Evolutionary conservation across 2,888 invertebrate genomes (phyloP).

Genomic region (Eurytoma adleriae): DNA sequence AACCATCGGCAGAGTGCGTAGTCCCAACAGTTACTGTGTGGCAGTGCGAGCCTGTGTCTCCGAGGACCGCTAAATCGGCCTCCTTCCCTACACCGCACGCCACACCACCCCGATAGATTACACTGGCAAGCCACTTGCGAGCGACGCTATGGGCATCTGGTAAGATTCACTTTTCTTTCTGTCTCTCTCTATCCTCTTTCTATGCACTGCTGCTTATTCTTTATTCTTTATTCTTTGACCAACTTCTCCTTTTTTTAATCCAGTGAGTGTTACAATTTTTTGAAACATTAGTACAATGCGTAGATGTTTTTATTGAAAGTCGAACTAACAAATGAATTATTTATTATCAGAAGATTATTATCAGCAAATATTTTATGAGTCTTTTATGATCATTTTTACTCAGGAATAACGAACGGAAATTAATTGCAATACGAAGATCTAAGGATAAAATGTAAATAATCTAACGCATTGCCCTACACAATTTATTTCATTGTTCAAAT

Average conservation of each 20-base stretch:
- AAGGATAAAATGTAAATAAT: too few relatives aligned
- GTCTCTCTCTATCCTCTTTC: constrained; percentile 60
- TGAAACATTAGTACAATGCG: neutral
- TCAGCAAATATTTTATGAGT: too few relatives aligned
- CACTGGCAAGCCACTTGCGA: constrained; percentile 70
- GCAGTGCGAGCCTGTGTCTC: constrained; percentile 76
- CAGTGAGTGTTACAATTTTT: neutral
- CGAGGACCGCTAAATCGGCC: constrained; percentile 76
- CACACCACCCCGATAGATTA: constrained; percentile 74
- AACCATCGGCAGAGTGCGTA: constrained; percentile 70
- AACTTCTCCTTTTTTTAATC: neutral
- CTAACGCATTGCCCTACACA: too few relatives aligned
- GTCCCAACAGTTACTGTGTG: constrained; percentile 75
- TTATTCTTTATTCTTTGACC: constrained; percentile 14
- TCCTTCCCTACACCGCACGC: constrained; percentile 75
- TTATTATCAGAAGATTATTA: neutral
- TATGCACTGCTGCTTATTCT: constrained; percentile 58
- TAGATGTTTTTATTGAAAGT: neutral
- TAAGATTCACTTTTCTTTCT: constrained; percentile 69
- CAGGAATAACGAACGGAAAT: too few relatives aligned
- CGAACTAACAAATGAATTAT: too few relatives aligned
- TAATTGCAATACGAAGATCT: too few relatives aligned
- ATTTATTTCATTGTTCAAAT: too few relatives aligned
- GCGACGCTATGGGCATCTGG: constrained; percentile 71
- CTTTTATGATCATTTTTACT: too few relatives aligned